phyloP scores from a whole-genome alignment of 2,113 vertebrate genomes.

The Heterocephalus glaber region DNA sequence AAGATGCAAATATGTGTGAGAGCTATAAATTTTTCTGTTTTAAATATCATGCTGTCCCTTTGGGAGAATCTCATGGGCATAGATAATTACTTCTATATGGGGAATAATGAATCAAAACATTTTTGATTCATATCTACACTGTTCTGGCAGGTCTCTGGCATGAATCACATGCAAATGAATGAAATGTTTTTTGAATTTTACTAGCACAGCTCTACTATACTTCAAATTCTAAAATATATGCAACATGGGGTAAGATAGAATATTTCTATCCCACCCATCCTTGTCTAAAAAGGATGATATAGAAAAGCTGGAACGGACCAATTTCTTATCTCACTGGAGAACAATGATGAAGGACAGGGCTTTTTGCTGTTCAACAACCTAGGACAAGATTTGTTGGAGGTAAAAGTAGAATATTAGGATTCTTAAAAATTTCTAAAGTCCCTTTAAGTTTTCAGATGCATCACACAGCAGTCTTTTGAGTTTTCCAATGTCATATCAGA shows the following conservation, averaged over 20 bases:
- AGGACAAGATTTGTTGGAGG: not conserved
- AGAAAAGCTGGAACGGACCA: not conserved
- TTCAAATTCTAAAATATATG: slow-evolving; percentile 53
- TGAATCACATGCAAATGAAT: slow-evolving; percentile 74
- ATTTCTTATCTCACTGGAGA: not conserved
- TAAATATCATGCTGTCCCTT: slow-evolving; percentile 78
- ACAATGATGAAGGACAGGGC: not conserved
- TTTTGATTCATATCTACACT: slow-evolving; percentile 77
- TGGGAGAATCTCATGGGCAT: slow-evolving; percentile 76
- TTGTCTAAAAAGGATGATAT: not conserved
- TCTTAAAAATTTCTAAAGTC: not conserved
- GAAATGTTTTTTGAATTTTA: slow-evolving; percentile 72
- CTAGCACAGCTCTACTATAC: slow-evolving; percentile 46
- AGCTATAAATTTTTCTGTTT: slow-evolving; percentile 80
- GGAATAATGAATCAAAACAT: slow-evolving; percentile 73
- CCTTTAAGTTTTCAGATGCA: not conserved
- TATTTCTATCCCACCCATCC: not conserved
- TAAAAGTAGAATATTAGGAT: not conserved
- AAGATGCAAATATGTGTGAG: slow-evolving; percentile 68
- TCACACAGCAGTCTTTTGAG: not conserved
- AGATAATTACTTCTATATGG: slow-evolving; percentile 78
- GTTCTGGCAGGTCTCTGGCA: slow-evolving; percentile 75
- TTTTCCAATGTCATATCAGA: not conserved
- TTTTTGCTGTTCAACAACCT: not conserved
- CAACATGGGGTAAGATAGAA: not conserved